Base-by-base conservation (phyloP, 2,797 vertebrate species). In the Microhierax caerulescens region DNA sequence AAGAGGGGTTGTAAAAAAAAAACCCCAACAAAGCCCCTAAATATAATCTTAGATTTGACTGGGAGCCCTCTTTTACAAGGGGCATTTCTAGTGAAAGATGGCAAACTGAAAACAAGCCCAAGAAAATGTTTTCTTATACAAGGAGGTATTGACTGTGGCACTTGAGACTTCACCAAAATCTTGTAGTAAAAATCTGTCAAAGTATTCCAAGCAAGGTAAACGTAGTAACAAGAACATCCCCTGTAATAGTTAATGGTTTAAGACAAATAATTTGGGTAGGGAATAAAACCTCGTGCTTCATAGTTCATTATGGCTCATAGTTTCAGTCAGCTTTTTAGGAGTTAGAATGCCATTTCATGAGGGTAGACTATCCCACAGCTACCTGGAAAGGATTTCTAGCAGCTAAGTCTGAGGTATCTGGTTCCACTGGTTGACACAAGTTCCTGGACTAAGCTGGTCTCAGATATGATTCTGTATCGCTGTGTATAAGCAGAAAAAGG, bases 141-240 rank as follows among this genome's bases (percentile, higher is more conserved):
- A 59, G 50, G 17, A 79, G 39, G 10, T 57, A 11, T n/a, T 61
- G 79, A 70, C 50, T 34, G 7, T 5, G 6, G 48, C 30, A 27
- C 50, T 34, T 47, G 56, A 73, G 41, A 65, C 56, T 74, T 53
- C 34, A 80, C 36, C 34, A 83, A 39, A 27, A 56, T 70, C n/a
- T 56, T 50, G 4, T 30, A 24, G 21, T 34, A 90, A 77, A 24
- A 77, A 45, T 27, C 79, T 10, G 79, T n/a, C 17, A 51, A 84
- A 79, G 87, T 70, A 69, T 47, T 79, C 59, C n/a, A 85, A 60
- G 56, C 47, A 34, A 90, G 43, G 43, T 69, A 90, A 86, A 79
- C 7, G 9, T 2, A 8, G 45, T 54, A 81, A 74, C 25, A 81
- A 57, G 47, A 85, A 37, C 34, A 63, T 72, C 20, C 32, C 11